phyloP scores from a whole-genome alignment of 2,888 invertebrate genomes.

The Lasioglossum malachurum region DNA sequence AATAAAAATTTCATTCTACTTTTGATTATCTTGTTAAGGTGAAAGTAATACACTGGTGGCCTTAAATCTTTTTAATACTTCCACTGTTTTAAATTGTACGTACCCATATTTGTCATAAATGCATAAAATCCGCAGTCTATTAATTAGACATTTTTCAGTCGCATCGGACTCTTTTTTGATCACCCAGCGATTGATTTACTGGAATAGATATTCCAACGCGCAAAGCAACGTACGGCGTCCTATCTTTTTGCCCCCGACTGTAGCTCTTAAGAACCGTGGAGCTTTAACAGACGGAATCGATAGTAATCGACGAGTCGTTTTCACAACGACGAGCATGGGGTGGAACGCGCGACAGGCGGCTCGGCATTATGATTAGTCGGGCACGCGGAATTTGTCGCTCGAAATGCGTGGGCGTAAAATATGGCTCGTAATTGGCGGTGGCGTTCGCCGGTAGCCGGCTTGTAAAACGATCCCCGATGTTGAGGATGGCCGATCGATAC shows the following conservation, averaged over 20 bases:
- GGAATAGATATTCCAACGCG: neutral
- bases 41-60: too few species aligned
- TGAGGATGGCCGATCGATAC: conserved; percentile 45
- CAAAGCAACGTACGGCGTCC: neutral
- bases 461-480: conserved; percentile 42
- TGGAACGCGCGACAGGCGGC: conserved; percentile 37
- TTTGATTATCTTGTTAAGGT: too few species aligned
- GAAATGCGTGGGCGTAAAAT: conserved; percentile 54
- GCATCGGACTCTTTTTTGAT: too few species aligned
- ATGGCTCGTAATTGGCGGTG: conserved; percentile 39
- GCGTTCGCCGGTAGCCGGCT: conserved; percentile 26
- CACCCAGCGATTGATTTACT: neutral
- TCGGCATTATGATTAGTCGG: conserved; percentile 54
- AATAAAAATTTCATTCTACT: too few species aligned
- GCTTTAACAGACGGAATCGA: neutral
- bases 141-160: too few species aligned
- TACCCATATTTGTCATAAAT: too few species aligned
- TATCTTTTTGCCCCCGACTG: neutral
- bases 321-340: neutral
- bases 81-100: too few species aligned
- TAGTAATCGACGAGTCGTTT: neutral
- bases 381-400: conserved; percentile 63
- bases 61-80: too few species aligned
- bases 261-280: neutral
- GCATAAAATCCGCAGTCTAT: too few species aligned